A percentile compares a stretch with the other conserved stretches of the same genome.
Evolutionary conservation across 1,140 invertebrate species (phyloP).

Genomic region (Drosophila bocqueti): DNA sequence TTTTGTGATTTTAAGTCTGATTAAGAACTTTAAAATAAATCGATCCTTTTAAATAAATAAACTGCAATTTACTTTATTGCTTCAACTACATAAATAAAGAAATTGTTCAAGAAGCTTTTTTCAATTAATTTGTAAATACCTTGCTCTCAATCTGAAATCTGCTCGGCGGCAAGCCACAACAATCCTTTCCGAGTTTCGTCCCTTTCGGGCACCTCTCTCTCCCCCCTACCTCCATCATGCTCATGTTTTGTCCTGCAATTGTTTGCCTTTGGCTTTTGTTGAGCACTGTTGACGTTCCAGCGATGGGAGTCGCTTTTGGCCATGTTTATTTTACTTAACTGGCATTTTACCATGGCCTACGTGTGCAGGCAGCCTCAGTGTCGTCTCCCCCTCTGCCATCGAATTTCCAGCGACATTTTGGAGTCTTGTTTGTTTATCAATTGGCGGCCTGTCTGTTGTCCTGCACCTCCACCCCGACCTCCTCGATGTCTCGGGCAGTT

Average conservation of each 20-base stretch:
- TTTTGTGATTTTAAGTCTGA: not conserved
- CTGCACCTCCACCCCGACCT: not conserved
- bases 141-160: conserved; percentile 18
- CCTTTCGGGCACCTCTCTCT: not conserved
- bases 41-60: not conserved
- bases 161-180: conserved; percentile 36
- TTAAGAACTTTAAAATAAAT: not conserved
- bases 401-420: conserved; percentile 36
- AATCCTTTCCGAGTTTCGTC: conserved; percentile 26
- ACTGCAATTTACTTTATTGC: not conserved
- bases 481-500: conserved; percentile 36
- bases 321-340: conserved; percentile 76
- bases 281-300: conserved; percentile 41
- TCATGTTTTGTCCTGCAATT: conserved; percentile 6
- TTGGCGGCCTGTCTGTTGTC: conserved; percentile 64
- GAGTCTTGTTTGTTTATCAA: conserved; percentile 70
- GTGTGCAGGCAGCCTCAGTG: conserved; percentile 37
- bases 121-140: conserved; percentile 32
- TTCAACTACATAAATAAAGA: not conserved
- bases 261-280: conserved; percentile 42
- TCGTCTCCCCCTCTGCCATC: not conserved
- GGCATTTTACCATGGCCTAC: conserved; percentile 59
- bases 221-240: not conserved
- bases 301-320: conserved; percentile 31
- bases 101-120: conserved; percentile 19